phyloP scores from a whole-genome alignment of 1,140 invertebrate genomes.

The Oreohelix idahoensis region DNA sequence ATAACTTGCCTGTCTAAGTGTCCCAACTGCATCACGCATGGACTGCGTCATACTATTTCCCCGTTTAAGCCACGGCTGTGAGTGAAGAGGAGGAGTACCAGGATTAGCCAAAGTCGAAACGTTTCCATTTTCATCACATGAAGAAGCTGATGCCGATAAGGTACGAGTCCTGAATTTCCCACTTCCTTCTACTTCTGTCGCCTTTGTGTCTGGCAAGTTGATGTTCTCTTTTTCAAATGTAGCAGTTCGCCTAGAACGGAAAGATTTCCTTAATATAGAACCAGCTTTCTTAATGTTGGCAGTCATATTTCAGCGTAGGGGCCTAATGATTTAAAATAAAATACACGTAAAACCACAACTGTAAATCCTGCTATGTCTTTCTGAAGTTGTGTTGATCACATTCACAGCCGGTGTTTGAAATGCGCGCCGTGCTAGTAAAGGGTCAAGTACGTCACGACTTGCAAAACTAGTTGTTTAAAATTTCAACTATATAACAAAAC shows the following conservation, averaged over 20 bases:
- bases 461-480: no score
- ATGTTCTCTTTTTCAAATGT: constrained; percentile 57
- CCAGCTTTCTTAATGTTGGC: constrained; percentile 47
- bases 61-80: constrained; percentile 16
- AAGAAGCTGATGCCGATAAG: not conserved
- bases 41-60: constrained; percentile 53
- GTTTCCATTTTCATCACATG: not conserved
- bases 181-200: constrained; percentile 8
- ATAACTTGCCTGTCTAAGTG: constrained; percentile 51
- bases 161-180: not conserved
- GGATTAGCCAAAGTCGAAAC: not conserved
- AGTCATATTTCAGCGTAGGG: not conserved
- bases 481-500: no score
- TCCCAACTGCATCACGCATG: constrained; percentile 57
- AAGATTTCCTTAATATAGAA: constrained; percentile 40
- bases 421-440: no score
- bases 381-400: no score
- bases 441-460: no score
- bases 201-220: constrained; percentile 39
- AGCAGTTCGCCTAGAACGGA: constrained; percentile 48
- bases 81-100: not conserved
- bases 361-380: no score
- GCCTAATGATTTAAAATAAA: no score
- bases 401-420: no score
- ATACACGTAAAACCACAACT: no score